Evolutionary conservation across 2,888 invertebrate species (phyloP).

Genomic region (Uloborus plumipes): DNA sequence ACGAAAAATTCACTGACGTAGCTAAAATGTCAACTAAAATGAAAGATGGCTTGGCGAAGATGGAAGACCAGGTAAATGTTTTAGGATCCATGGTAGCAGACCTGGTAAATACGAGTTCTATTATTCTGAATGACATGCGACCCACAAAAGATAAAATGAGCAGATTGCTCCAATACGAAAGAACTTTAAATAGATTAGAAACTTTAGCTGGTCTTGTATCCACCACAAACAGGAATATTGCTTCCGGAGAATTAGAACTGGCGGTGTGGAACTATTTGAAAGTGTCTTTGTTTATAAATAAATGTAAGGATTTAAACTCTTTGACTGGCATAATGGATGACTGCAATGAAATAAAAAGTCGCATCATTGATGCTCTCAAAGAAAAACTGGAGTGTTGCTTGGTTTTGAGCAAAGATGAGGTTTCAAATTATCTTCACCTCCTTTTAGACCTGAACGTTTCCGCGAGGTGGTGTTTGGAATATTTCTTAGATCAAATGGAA

Average conservation of each 20-base stretch:
- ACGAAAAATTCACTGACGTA: slow-evolving; percentile 18
- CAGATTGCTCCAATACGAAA: slow-evolving; percentile 6
- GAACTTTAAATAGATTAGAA: slow-evolving; percentile 1
- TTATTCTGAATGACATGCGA: slow-evolving; percentile 21
- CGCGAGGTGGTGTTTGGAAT: background rate
- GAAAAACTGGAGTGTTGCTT: slow-evolving; percentile 9
- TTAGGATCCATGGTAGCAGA: slow-evolving; percentile 3
- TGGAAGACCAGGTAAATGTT: slow-evolving; percentile 4
- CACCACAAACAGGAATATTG: slow-evolving; percentile 8
- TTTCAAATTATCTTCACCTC: slow-evolving; percentile 5
- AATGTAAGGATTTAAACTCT: background rate
- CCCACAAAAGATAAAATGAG: slow-evolving; percentile 4
- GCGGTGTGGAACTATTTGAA: slow-evolving; percentile 21
- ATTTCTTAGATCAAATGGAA: background rate
- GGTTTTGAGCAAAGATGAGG: slow-evolving; percentile 6
- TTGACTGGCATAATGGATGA: background rate
- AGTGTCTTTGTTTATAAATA: background rate
- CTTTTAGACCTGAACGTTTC: slow-evolving; percentile 12
- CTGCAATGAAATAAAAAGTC: background rate
- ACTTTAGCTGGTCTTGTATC: slow-evolving; percentile 21
- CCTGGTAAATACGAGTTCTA: background rate
- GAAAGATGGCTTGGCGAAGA: slow-evolving; percentile 8
- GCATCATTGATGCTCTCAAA: background rate
- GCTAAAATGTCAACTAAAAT: slow-evolving; percentile 25
- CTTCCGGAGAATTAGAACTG: background rate